These are phyloP conservation scores for Morus bassanus DNA, from an alignment of 2,797 vertebrate genomes.

Conservation along the genomic window DNA sequence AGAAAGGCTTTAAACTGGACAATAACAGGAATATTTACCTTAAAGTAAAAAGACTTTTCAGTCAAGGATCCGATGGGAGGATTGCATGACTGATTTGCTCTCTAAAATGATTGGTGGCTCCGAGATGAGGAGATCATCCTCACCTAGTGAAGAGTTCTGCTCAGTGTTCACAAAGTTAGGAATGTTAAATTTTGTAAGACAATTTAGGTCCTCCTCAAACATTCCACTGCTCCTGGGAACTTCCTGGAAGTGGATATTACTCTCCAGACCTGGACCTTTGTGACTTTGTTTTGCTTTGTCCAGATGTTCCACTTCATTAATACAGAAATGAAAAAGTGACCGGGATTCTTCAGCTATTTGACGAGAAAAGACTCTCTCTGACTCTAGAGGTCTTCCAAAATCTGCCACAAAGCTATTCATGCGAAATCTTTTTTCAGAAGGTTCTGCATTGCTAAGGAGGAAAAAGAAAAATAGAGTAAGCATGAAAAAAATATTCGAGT, in stretches of 20 bases:
- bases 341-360: constrained; percentile 78
- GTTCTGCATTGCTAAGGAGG: constrained; percentile 79
- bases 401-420: constrained; percentile 82
- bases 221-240: constrained; percentile 49
- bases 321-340: constrained; percentile 87
- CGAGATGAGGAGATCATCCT: constrained; percentile 85
- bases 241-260: constrained; percentile 60
- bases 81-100: constrained; percentile 68
- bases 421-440: constrained; percentile 78
- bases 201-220: constrained; percentile 73
- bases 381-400: constrained; percentile 70
- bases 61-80: constrained; percentile 59
- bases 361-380: constrained; percentile 79
- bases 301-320: constrained; percentile 80
- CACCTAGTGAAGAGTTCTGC: constrained; percentile 80
- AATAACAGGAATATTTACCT: background rate
- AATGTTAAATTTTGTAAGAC: constrained; percentile 85
- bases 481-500: background rate
- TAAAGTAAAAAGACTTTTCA: constrained; percentile 39
- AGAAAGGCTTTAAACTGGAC: background rate
- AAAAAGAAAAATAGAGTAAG: constrained; percentile 8
- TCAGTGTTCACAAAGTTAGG: constrained; percentile 90
- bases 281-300: constrained; percentile 60
- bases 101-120: constrained; percentile 79
- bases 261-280: constrained; percentile 43